A percentile compares a stretch with the other conserved stretches of the same genome.
These are phyloP conservation scores for Amphiprion clarkii DNA, from an alignment of 2,797 vertebrate genomes.

Conservation along the genomic window DNA sequence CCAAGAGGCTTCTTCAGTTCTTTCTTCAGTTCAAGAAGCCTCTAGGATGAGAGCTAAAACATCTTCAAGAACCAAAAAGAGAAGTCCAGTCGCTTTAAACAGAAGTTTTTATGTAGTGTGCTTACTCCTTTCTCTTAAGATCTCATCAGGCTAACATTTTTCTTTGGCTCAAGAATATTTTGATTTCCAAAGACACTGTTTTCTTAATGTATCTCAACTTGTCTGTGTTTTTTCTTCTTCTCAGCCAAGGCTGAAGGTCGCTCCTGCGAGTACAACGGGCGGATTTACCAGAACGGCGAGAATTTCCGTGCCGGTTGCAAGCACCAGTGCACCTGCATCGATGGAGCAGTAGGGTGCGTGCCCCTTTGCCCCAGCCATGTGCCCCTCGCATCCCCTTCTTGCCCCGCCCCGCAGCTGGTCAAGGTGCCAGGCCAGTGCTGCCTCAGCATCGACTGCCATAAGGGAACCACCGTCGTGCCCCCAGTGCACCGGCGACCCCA, in stretches of 20 bases:
- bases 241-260: constrained; percentile 88
- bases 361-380: constrained; percentile 86
- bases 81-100: no score
- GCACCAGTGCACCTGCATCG: constrained; percentile 90
- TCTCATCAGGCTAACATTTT: background rate
- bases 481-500: constrained; percentile 58
- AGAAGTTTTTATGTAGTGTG: no score
- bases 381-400: constrained; percentile 82
- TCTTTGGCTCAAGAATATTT: background rate
- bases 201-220: background rate
- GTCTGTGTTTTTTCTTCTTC: background rate
- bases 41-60: no score
- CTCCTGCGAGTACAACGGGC: constrained; percentile 87
- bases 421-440: constrained; percentile 89
- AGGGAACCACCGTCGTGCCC: constrained; percentile 65
- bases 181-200: background rate
- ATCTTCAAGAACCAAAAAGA: no score
- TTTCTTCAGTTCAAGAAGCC: no score
- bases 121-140: background rate
- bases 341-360: constrained; percentile 87
- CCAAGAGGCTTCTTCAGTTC: no score
- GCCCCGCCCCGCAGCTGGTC: constrained; percentile 83
- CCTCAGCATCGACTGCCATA: constrained; percentile 84
- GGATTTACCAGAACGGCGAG: constrained; percentile 89
- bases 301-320: constrained; percentile 88